These are phyloP conservation scores for Temnothorax ravouxi DNA, from an alignment of 2,888 invertebrate species.

Conservation along the genomic window DNA sequence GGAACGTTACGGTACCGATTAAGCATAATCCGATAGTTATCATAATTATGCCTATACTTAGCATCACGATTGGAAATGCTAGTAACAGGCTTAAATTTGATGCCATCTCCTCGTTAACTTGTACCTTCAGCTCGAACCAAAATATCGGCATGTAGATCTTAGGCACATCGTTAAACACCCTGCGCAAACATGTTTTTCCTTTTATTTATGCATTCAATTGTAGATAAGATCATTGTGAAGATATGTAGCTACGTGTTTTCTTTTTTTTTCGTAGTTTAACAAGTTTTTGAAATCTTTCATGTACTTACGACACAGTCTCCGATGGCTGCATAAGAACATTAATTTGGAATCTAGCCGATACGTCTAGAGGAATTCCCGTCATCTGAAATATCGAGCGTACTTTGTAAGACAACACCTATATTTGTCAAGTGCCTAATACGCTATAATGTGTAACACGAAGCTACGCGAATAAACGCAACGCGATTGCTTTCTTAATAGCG, in stretches of 20 bases:
- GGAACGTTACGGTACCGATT: slow-evolving; percentile 71
- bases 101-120: slow-evolving; percentile 88
- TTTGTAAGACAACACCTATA: background rate
- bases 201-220: background rate
- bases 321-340: slow-evolving; percentile 92
- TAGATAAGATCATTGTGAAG: background rate
- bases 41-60: slow-evolving; percentile 87
- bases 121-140: slow-evolving; percentile 92
- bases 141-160: slow-evolving; percentile 91
- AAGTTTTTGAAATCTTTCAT: background rate
- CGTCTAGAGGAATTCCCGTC: slow-evolving; percentile 92
- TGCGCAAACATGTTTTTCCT: slow-evolving; percentile 82
- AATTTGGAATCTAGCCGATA: slow-evolving; percentile 92
- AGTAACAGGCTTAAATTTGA: slow-evolving; percentile 87
- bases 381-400: slow-evolving; percentile 86
- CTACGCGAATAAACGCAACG: background rate
- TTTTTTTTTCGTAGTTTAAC: background rate
- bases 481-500: slow-evolving; percentile 35
- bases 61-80: slow-evolving; percentile 87
- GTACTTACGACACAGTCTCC: slow-evolving; percentile 89
- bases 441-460: background rate
- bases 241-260: too few relatives aligned
- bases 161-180: slow-evolving; percentile 90
- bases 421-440: background rate
- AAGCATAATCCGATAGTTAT: slow-evolving; percentile 85